Evolutionary conservation across 1,140 invertebrate genomes (phyloP).

Genomic region (Sinonovacula constricta): DNA sequence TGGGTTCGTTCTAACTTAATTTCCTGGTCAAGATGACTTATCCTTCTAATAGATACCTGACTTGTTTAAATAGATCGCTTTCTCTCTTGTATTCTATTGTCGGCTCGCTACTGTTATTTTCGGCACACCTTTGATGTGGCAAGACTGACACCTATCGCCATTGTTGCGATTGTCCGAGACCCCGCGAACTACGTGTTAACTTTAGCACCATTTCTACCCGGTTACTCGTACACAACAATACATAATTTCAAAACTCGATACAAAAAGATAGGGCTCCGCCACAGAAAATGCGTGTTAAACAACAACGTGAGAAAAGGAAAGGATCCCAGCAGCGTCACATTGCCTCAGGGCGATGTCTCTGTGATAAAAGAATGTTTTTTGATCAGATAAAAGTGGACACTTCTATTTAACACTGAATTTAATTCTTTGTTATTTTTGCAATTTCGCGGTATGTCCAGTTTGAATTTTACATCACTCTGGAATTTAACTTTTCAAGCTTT

Average conservation of each 20-base stretch:
- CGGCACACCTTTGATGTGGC: background rate
- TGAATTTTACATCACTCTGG: constrained; percentile 28
- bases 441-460: constrained; percentile 20
- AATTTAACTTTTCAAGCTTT: background rate
- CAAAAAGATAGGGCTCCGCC: constrained; percentile 24
- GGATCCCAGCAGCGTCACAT: constrained; percentile 10
- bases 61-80: constrained; percentile 51
- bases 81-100: too few relatives aligned
- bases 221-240: constrained; percentile 41
- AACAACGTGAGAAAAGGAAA: constrained; percentile 24
- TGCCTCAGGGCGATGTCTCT: constrained; percentile 19
- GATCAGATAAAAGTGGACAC: constrained; percentile 48
- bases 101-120: too few relatives aligned
- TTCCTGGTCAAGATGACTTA: constrained; percentile 25
- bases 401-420: constrained; percentile 39
- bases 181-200: constrained; percentile 37
- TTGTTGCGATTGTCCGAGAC: constrained; percentile 19
- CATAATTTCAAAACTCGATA: constrained; percentile 50
- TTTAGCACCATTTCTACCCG: constrained; percentile 48
- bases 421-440: constrained; percentile 36
- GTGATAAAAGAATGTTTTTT: constrained; percentile 41
- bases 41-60: constrained; percentile 47
- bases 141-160: background rate
- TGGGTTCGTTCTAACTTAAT: too few relatives aligned
- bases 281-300: constrained; percentile 46